phyloP scores from a whole-genome alignment of 1,140 invertebrate species.

The Streblospio benedicti region DNA sequence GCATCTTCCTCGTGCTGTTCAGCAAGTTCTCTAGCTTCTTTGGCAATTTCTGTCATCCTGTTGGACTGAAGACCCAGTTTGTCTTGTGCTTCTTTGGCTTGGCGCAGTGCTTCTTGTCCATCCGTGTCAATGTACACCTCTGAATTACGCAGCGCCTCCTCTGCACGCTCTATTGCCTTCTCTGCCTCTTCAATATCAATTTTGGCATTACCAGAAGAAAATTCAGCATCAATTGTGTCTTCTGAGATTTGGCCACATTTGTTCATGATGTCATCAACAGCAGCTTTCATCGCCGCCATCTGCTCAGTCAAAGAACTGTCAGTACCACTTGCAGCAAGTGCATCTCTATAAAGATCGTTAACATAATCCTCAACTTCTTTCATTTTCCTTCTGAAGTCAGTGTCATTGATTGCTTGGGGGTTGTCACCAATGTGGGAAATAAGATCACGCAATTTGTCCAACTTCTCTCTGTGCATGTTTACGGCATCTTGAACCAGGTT shows the following conservation, averaged over 20 bases:
- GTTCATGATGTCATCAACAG: slow-evolving; percentile 29
- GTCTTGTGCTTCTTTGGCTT: slow-evolving; percentile 70
- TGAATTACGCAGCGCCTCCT: slow-evolving; percentile 56
- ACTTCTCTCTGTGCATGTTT: slow-evolving; percentile 65
- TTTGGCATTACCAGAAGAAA: slow-evolving; percentile 22
- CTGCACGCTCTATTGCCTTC: slow-evolving; percentile 62
- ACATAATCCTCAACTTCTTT: slow-evolving; percentile 63
- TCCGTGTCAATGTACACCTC: slow-evolving; percentile 67
- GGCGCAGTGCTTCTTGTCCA: slow-evolving; percentile 64
- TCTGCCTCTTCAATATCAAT: slow-evolving; percentile 64
- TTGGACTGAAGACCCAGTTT: slow-evolving; percentile 82
- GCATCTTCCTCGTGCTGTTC: slow-evolving; percentile 68
- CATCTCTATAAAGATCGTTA: slow-evolving; percentile 60
- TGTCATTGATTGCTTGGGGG: slow-evolving; percentile 73
- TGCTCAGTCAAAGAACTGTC: not conserved
- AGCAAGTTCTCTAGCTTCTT: slow-evolving; percentile 70
- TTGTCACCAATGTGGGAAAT: slow-evolving; percentile 61
- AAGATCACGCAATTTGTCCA: slow-evolving; percentile 63
- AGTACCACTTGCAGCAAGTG: slow-evolving; percentile 53
- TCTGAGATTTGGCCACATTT: slow-evolving; percentile 28
- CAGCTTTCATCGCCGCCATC: slow-evolving; percentile 17
- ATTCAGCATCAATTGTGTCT: slow-evolving; percentile 24
- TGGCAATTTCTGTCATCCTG: slow-evolving; percentile 81
- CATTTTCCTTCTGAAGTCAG: slow-evolving; percentile 70
- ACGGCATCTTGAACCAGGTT: slow-evolving; percentile 83